phyloP scores from a whole-genome alignment of 2,888 invertebrate genomes.

The Enoplolaimus lenunculus region DNA sequence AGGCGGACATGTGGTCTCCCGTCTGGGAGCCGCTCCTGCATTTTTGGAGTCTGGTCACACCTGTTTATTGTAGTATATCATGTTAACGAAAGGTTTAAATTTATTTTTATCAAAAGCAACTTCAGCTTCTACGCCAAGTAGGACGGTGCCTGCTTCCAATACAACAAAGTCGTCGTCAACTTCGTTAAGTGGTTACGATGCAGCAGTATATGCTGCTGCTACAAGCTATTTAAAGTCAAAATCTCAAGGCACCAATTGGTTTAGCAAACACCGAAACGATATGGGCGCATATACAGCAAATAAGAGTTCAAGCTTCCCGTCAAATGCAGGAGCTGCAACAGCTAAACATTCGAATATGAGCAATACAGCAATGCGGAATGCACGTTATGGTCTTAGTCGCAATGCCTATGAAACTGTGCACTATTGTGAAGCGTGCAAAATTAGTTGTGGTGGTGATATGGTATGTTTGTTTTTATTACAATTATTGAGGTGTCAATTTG shows the following conservation, averaged over 20 bases:
- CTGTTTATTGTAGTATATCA: no score
- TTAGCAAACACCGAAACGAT: no score
- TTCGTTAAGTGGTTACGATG: slow-evolving; percentile 74
- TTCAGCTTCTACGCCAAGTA: no score
- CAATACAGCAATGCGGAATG: slow-evolving; percentile 23
- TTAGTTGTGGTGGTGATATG: slow-evolving; percentile 86
- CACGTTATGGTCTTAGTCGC: background rate
- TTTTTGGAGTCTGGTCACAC: no score
- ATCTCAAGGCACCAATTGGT: slow-evolving; percentile 31
- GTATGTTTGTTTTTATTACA: slow-evolving; percentile 45
- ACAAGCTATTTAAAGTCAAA: slow-evolving; percentile 83
- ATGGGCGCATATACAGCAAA: no score
- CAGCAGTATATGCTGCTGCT: slow-evolving; percentile 84
- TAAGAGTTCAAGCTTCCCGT: background rate
- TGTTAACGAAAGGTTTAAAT: no score
- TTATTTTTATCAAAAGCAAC: no score
- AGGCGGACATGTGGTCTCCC: no score
- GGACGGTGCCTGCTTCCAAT: no score
- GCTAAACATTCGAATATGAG: background rate
- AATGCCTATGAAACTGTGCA: slow-evolving; percentile 60
- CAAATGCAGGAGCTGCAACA: slow-evolving; percentile 22
- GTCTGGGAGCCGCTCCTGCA: no score
- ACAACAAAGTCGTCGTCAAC: no score
- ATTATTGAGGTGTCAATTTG: no score
- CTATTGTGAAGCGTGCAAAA: slow-evolving; percentile 99